Evolutionary conservation across 2,797 vertebrate species (phyloP).

Genomic region (Cryptoblepharus egeriae): DNA sequence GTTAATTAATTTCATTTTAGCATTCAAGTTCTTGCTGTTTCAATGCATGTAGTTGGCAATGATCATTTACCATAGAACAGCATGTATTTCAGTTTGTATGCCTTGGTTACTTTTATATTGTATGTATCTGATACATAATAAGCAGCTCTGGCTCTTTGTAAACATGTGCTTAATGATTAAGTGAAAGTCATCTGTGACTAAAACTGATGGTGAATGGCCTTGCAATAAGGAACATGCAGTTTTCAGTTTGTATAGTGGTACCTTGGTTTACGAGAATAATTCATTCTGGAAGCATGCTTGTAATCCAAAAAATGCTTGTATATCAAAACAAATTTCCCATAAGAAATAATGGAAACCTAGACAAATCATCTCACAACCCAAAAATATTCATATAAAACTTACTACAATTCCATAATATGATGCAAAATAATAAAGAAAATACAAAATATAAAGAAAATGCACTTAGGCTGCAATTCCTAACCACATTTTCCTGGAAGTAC

Average conservation of each 20-base stretch:
- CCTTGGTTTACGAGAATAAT: too few relatives aligned
- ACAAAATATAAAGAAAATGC: too few relatives aligned
- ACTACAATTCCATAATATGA: too few relatives aligned
- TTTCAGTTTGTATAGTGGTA: slow-evolving; percentile 12
- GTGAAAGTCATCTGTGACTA: slow-evolving; percentile 36
- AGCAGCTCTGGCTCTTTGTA: slow-evolving; percentile 19
- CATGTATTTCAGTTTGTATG: slow-evolving; percentile 33
- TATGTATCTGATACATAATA: neutral
- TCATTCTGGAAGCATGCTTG: too few relatives aligned
- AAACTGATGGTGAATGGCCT: slow-evolving; percentile 33
- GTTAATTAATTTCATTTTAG: slow-evolving; percentile 38
- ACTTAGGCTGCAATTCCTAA: too few relatives aligned
- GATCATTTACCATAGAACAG: slow-evolving; percentile 34
- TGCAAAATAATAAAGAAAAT: too few relatives aligned
- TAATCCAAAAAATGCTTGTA: too few relatives aligned
- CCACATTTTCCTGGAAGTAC: too few relatives aligned
- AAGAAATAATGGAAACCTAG: too few relatives aligned
- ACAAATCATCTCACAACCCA: too few relatives aligned
- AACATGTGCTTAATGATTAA: slow-evolving; percentile 49
- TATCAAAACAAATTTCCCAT: too few relatives aligned
- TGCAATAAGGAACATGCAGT: neutral
- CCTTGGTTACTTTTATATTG: slow-evolving; percentile 47
- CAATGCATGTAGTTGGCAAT: slow-evolving; percentile 35
- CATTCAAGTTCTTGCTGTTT: slow-evolving; percentile 46
- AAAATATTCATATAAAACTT: too few relatives aligned